Conservation (phyloP, 2,113 vertebrate species). For the Ahaetulla prasina region DNA sequence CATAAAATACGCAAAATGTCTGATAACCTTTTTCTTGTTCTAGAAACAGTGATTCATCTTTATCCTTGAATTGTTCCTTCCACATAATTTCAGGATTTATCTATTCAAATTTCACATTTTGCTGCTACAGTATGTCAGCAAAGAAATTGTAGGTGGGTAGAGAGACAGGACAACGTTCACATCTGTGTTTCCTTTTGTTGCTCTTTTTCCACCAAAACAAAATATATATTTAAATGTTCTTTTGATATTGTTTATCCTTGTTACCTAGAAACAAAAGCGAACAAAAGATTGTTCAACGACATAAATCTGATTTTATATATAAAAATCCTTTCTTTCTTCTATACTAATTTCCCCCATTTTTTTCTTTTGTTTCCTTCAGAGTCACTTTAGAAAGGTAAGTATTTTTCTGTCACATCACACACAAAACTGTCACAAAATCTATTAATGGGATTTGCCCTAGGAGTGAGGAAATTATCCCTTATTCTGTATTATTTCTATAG, state of each 20-base stretch:
- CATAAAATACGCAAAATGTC: conserved; percentile 64
- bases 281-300: not conserved
- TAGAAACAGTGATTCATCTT: conserved; percentile 59
- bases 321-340: not conserved
- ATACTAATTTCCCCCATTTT: not conserved
- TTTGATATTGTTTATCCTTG: conserved; percentile 26
- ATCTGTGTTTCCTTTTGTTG: conserved; percentile 42
- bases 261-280: not conserved
- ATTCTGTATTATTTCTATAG: not conserved
- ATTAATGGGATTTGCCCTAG: not conserved
- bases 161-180: conserved; percentile 38
- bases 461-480: not conserved
- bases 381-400: not conserved
- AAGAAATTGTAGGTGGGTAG: not conserved
- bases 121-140: conserved; percentile 37
- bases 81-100: conserved; percentile 36
- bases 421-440: fast-evolving
- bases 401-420: not conserved
- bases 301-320: not conserved
- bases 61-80: conserved; percentile 46
- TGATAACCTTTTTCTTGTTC: conserved; percentile 58
- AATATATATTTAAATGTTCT: conserved; percentile 14
- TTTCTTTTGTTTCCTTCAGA: not conserved
- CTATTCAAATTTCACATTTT: conserved; percentile 65
- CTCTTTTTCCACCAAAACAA: conserved; percentile 13